phyloP scores from a whole-genome alignment of 2,888 invertebrate genomes.

The Andrena trimmerana region DNA sequence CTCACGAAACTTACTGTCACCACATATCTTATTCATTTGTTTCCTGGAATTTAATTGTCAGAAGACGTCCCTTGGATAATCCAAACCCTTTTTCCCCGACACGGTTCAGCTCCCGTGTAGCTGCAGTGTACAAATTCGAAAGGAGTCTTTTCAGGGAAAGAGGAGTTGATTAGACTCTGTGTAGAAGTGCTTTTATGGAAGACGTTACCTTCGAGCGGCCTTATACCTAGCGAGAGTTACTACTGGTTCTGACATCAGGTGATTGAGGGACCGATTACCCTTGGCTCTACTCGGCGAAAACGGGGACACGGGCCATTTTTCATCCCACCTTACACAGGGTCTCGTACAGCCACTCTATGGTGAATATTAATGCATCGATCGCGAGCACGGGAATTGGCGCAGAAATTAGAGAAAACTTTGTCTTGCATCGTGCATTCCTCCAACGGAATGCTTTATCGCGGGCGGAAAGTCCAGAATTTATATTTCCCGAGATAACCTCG shows the following conservation, averaged over 20 bases:
- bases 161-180: slow-evolving; percentile 7
- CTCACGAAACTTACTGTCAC: too few relatives aligned
- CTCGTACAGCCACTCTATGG: slow-evolving; percentile 14
- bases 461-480: slow-evolving; percentile 17
- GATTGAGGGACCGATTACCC: slow-evolving; percentile 61
- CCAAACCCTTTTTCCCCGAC: background rate
- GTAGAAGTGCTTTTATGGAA: slow-evolving; percentile 29
- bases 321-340: slow-evolving; percentile 25
- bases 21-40: too few relatives aligned
- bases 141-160: background rate
- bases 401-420: slow-evolving; percentile 19
- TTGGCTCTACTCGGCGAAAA: slow-evolving; percentile 48
- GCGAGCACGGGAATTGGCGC: background rate
- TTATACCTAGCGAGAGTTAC: slow-evolving; percentile 27
- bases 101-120: background rate
- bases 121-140: background rate
- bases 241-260: slow-evolving; percentile 48
- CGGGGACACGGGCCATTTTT: slow-evolving; percentile 58
- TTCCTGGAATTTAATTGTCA: too few relatives aligned
- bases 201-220: slow-evolving; percentile 38
- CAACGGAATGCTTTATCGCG: background rate
- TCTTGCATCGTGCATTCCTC: background rate
- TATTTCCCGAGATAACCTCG: slow-evolving; percentile 37
- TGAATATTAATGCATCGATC: slow-evolving; percentile 52
- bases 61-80: background rate